Percentiles rank a stretch among this genome's conserved stretches.
Evolutionary conservation across 1,140 invertebrate genomes (phyloP).

Genomic region (Acyrthosiphon pisum): DNA sequence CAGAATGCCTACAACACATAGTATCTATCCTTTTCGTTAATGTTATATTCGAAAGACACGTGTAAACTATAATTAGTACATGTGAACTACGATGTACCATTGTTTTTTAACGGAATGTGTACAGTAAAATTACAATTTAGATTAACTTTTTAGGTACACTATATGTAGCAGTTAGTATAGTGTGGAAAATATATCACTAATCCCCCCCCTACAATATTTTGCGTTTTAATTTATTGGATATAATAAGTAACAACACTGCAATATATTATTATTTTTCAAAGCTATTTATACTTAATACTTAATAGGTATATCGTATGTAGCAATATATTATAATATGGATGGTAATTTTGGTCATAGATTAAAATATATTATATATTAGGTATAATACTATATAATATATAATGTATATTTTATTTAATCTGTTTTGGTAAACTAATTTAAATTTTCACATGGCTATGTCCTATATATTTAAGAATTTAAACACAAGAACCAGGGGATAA

Average conservation of each 20-base stretch:
- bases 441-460: neutral
- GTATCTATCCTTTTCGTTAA: neutral
- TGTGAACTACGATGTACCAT: neutral
- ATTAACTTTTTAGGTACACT: neutral
- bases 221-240: neutral
- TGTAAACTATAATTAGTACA: neutral
- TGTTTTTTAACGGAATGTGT: neutral
- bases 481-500: no score
- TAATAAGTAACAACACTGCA: no score
- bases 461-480: no score
- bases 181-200: no score
- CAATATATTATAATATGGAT: neutral
- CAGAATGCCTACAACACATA: neutral
- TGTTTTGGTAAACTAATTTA: neutral
- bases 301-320: no score
- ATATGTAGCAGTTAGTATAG: neutral
- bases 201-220: neutral
- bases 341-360: neutral
- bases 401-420: neutral
- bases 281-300: no score
- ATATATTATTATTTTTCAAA: no score
- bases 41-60: neutral
- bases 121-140: neutral
- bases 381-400: no score
- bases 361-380: no score